phyloP scores from a whole-genome alignment of 2,797 vertebrate genomes.

The Merluccius polli region DNA sequence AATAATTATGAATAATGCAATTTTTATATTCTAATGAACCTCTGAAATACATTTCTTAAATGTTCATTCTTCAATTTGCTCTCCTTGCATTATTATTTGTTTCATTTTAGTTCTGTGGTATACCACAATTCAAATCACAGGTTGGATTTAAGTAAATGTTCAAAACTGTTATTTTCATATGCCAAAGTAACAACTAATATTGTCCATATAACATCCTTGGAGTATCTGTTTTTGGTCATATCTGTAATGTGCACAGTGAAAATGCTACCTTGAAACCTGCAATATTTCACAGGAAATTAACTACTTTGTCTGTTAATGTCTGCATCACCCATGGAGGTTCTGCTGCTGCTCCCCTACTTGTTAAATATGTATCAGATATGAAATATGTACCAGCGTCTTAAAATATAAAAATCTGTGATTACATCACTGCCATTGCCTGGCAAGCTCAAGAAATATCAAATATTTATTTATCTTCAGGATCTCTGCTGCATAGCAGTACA shows the following conservation, averaged over 20 bases:
- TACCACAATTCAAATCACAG: background rate
- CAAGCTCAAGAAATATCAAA: conserved; percentile 56
- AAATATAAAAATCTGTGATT: conserved; percentile 62
- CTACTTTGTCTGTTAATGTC: conserved; percentile 43
- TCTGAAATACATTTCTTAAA: background rate
- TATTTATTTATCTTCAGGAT: conserved; percentile 53
- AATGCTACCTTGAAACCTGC: conserved; percentile 9
- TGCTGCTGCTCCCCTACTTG: conserved; percentile 12
- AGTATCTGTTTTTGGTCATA: background rate
- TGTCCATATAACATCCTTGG: background rate
- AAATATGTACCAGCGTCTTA: conserved; percentile 56
- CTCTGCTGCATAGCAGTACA: conserved; percentile 24
- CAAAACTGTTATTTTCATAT: background rate
- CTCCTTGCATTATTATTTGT: background rate
- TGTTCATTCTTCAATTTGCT: background rate
- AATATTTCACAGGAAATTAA: conserved; percentile 54
- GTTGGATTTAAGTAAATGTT: background rate
- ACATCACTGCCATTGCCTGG: conserved; percentile 43
- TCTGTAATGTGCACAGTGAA: background rate
- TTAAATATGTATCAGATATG: conserved; percentile 61
- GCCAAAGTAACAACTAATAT: background rate
- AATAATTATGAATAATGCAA: conserved; percentile 31
- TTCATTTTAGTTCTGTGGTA: background rate
- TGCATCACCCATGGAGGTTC: conserved; percentile 26
- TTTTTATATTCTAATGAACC: background rate